Evolutionary conservation across 2,888 invertebrate genomes (phyloP), one percentile per base, ranked within the genome.

Genomic region (Tiliacea aurago): DNA sequence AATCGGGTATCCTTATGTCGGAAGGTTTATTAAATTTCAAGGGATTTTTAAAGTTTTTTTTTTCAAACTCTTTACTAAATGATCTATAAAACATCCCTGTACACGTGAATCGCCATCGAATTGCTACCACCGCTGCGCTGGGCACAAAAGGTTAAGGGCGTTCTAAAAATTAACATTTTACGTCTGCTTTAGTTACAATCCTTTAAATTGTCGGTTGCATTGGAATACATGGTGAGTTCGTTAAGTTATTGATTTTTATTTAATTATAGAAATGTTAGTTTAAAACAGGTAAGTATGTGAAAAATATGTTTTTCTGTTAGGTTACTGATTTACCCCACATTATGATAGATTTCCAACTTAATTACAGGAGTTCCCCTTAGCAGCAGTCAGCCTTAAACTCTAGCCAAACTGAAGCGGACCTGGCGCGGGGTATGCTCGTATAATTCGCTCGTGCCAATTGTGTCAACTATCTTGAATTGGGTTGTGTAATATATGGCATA

Each of bases 131-230:
- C 33, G 4, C 33, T 33, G 33, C 33, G 33, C n/a, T n/a, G 33
- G 33, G 37, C 66, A 78, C 61, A 28, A 28, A 13, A 49, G 69
- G 82, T 72, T 81, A 69, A 81, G 75, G 81, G 64, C 61, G 55
- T 6, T 51, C 37, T 33, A 47, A 80, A 51, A 63, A 66, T n/a
- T 55, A 65, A 56, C 28, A 37, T 15, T 56, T 11, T 13, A 37
- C 15, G 37, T 51, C 18, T 51, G 49, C 37, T 20, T 6, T 51
- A 13, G 53, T 13, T 13, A 53, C 53, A 23, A 63, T 33, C 58
- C 67, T 64, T 55, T 45, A 45, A 37, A 7, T 61, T 62, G 56
- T 70, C 55, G 37, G n/a, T 49, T 56, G 47, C 47, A 47, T 49
- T 2, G 55, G 3, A 37, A 15, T n/a, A n/a, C n/a, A 37, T 73